Conservation (phyloP, 1,140 invertebrate species). For the Saxidomus purpurata region DNA sequence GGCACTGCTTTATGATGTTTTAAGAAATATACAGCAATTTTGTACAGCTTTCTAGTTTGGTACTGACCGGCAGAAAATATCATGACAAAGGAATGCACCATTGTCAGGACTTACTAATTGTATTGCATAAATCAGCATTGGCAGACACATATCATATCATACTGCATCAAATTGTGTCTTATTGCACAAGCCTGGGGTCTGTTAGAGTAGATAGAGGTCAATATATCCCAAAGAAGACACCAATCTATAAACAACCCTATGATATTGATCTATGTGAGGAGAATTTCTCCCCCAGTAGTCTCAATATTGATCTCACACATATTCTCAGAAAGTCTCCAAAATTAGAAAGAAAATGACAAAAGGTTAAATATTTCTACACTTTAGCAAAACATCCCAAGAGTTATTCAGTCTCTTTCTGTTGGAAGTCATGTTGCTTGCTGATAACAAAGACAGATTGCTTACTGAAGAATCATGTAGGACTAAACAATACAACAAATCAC, state of each 20-base stretch:
- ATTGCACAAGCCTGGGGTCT: background rate
- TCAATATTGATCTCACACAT: background rate
- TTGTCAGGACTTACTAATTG: too few relatives aligned
- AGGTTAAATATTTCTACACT: background rate
- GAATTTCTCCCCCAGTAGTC: constrained; percentile 3
- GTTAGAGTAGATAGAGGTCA: background rate
- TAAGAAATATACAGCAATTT: too few relatives aligned
- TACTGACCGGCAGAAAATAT: too few relatives aligned
- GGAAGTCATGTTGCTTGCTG: too few relatives aligned
- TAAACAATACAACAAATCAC: too few relatives aligned
- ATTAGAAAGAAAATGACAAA: background rate
- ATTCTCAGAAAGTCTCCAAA: constrained; percentile 25
- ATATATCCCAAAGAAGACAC: constrained; percentile 13
- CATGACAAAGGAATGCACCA: too few relatives aligned
- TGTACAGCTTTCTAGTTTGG: too few relatives aligned
- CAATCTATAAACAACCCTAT: constrained; percentile 7
- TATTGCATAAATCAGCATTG: background rate
- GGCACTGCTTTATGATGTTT: too few relatives aligned
- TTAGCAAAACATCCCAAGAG: too few relatives aligned
- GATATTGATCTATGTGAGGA: constrained; percentile 13
- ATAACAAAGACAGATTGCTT: too few relatives aligned
- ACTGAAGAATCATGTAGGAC: too few relatives aligned
- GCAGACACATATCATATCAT: background rate
- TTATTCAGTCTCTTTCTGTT: too few relatives aligned
- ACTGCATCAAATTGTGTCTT: background rate